Conservation (phyloP, 1,140 invertebrate species). For the Philotrypesis tridentata region DNA sequence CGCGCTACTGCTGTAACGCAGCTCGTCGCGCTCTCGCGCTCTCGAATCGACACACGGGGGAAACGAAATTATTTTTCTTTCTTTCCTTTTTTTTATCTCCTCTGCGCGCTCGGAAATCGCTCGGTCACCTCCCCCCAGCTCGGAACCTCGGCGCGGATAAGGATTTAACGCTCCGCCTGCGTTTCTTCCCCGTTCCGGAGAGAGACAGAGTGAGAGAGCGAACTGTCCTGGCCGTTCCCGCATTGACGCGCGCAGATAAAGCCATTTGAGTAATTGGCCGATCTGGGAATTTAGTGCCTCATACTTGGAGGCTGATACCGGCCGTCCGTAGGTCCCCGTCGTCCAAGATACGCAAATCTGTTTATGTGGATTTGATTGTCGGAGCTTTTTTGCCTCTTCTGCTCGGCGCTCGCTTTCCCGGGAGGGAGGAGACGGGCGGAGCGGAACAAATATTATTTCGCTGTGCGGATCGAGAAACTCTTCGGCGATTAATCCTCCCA, state of each 20-base stretch:
- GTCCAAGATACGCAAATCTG: background rate
- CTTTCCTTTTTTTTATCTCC: no score
- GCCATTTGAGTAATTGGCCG: slow-evolving; percentile 25
- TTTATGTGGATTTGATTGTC: background rate
- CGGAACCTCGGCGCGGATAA: slow-evolving; percentile 2
- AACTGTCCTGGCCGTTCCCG: background rate
- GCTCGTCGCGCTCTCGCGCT: no score
- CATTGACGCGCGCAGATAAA: slow-evolving; percentile 4
- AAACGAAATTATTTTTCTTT: background rate
- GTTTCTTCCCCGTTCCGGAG: background rate
- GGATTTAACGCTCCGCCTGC: background rate
- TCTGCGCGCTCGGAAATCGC: background rate
- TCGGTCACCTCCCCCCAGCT: background rate
- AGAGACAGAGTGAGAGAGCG: no score
- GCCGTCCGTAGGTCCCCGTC: background rate
- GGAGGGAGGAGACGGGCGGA: no score
- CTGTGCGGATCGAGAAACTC: no score
- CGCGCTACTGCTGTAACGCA: no score
- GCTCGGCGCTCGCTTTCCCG: no score
- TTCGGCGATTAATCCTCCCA: no score
- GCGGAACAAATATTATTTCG: no score
- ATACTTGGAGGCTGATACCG: no score
- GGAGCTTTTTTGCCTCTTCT: no score
- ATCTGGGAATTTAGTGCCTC: slow-evolving; percentile 1
- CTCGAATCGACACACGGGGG: background rate